These are phyloP conservation scores for Automeris io DNA, from an alignment of 2,888 invertebrate species.

Conservation along the genomic window DNA sequence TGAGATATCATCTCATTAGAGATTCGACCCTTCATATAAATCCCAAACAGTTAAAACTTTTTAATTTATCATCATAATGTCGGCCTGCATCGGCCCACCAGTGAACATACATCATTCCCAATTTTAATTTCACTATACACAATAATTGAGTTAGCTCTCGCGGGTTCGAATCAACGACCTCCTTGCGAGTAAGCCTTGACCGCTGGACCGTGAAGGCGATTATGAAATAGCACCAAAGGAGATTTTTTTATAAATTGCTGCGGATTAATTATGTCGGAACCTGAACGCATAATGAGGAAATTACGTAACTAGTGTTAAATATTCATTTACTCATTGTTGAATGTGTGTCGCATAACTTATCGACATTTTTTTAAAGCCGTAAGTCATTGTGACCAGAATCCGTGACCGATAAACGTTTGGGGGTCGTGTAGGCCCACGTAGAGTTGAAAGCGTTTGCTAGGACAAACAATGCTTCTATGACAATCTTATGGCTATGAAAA, in stretches of 20 bases:
- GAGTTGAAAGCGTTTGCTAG: not conserved
- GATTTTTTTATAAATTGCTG: not conserved
- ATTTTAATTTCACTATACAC: no score
- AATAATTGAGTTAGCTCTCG: no score
- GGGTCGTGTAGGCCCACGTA: conserved; percentile 6
- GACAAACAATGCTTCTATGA: not conserved
- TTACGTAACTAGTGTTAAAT: conserved; percentile 7
- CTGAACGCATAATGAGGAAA: not conserved
- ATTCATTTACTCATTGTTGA: conserved; percentile 8
- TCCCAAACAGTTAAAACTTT: no score
- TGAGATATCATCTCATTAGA: no score
- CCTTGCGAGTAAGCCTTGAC: conserved; percentile 1
- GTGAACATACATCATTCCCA: no score
- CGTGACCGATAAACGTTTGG: conserved; percentile 11
- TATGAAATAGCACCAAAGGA: not conserved
- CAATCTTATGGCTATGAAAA: no score
- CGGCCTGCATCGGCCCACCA: no score
- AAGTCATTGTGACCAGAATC: conserved; percentile 12
- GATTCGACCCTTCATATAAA: no score
- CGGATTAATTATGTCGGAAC: conserved; percentile 1
- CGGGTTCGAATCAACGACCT: no score
- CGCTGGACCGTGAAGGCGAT: not conserved
- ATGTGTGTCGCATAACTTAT: conserved; percentile 10
- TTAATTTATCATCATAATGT: no score
- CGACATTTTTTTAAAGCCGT: conserved; percentile 11